phyloP scores from a whole-genome alignment of 1,140 invertebrate genomes.

The Drosophila willistoni region DNA sequence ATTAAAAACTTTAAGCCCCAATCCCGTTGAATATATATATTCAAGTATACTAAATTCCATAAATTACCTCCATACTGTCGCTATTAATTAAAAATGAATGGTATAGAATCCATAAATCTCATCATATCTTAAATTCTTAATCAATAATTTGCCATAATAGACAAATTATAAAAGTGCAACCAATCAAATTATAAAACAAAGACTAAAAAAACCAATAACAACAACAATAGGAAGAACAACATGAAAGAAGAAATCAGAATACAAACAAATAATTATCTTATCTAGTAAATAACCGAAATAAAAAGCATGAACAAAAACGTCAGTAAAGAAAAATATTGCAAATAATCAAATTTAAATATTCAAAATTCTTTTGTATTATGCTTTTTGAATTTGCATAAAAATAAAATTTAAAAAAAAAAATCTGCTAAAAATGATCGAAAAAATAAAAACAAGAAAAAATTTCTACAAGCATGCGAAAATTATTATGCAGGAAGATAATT shows the following conservation, averaged over 20 bases:
- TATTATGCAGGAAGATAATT: conserved; percentile 39
- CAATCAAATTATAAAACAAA: conserved; percentile 7
- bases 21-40: too few species aligned
- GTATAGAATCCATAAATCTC: neutral
- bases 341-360: conserved; percentile 44
- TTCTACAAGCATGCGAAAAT: conserved; percentile 4
- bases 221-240: too few species aligned
- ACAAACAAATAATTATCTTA: neutral
- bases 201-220: neutral
- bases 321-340: conserved; percentile 29
- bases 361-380: conserved; percentile 56
- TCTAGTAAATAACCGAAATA: conserved; percentile 17
- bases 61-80: neutral
- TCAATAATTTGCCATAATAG: conserved; percentile 15
- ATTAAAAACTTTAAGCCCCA: too few species aligned
- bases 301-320: conserved; percentile 37
- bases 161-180: conserved; percentile 17
- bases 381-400: conserved; percentile 35
- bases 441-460: neutral
- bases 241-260: neutral
- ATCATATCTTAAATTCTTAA: conserved; percentile 9
- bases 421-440: conserved; percentile 23
- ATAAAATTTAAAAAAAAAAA: conserved; percentile 20
- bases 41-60: neutral
- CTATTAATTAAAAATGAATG: neutral